Percentiles rank a stretch among this genome's conserved stretches.
These are phyloP conservation scores for Limonius californicus DNA, from an alignment of 1,140 invertebrate species.

Conservation along the genomic window DNA sequence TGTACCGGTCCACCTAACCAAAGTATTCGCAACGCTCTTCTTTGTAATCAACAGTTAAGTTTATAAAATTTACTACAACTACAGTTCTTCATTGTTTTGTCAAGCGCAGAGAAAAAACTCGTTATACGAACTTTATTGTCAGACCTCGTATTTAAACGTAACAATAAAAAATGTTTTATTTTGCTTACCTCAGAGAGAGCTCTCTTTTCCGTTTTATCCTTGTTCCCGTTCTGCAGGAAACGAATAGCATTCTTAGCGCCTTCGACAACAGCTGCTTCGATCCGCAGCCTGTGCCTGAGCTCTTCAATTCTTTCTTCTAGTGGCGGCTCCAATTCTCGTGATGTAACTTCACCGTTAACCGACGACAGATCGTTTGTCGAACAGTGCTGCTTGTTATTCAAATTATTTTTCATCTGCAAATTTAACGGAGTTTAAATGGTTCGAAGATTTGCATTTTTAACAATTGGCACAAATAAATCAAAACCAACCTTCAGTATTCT, in stretches of 20 bases:
- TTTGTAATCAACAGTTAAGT: no score
- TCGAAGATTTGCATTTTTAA: no score
- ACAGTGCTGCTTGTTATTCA: conserved; percentile 40
- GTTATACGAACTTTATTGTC: no score
- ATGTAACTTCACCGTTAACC: conserved; percentile 44
- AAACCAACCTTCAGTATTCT: conserved; percentile 81
- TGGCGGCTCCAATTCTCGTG: conserved; percentile 64
- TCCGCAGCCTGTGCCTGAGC: conserved; percentile 86
- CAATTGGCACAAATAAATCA: no score
- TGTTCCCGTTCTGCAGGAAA: conserved; percentile 76
- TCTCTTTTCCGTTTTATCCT: conserved; percentile 92
- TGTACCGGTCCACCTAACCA: no score
- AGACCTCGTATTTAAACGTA: no score
- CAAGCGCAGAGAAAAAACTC: no score
- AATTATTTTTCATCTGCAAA: conserved; percentile 44
- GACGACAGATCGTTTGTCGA: conserved; percentile 50
- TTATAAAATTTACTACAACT: no score
- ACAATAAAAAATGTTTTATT: not conserved
- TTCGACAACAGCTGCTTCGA: conserved; percentile 95
- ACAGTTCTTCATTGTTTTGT: no score
- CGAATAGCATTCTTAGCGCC: conserved; percentile 97
- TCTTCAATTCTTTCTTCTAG: conserved; percentile 94
- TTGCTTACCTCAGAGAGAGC: conserved; percentile 84
- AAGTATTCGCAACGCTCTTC: no score
- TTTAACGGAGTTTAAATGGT: no score